Base-by-base conservation (phyloP, 2,113 vertebrate species). In the Chionis minor region DNA sequence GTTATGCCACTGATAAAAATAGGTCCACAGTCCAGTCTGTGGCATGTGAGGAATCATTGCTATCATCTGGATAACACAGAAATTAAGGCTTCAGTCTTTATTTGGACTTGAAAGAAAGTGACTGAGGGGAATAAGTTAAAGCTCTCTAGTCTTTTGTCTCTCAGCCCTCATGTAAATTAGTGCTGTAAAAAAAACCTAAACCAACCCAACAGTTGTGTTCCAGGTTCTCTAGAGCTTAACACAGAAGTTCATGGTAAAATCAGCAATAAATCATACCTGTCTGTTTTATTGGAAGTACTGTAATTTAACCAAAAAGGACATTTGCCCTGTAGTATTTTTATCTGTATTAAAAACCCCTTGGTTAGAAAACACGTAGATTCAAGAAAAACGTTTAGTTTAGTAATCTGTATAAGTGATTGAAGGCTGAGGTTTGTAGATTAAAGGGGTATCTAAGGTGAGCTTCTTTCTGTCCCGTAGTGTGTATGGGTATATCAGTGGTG, bases 1-100 rank as follows among this genome's bases (percentile, higher is more conserved):
- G 47, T 88, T 92, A 84, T 11, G 55, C 52, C 71, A 45, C 70
- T 67, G 84, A 71, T 70, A 97, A 97, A 97, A 95, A 95, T 86
- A 93, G 74, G 55, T 90, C 45, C 66, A 52, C 4, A 27, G 75
- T 86, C 45, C 94, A 81, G 81, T 67, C 62, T 93, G 47, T 67
- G 84, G 85, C 93, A 93, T 88, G 70, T 83, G 63, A 88, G 59
- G 81, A 93, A 96, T 94, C 10, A 0, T 80, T 85, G 78, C 84
- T 90, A 42, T 95, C 56, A 95, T 92, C 73, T 89, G 70, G 62
- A 72, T 79, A 94, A 52, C 40, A 40, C 18, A 85, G 77, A 96
- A 96, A 94, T 91, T 89, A 56, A 81, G 69, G 20, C 56, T 79
- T 54, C 40, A 90, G 89, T 32, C 95, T 96, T 93, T 92, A 94